A percentile compares a stretch with the other conserved stretches of the same genome.
Conservation (phyloP, 2,113 vertebrate genomes). For the Heteronetta atricapilla region DNA sequence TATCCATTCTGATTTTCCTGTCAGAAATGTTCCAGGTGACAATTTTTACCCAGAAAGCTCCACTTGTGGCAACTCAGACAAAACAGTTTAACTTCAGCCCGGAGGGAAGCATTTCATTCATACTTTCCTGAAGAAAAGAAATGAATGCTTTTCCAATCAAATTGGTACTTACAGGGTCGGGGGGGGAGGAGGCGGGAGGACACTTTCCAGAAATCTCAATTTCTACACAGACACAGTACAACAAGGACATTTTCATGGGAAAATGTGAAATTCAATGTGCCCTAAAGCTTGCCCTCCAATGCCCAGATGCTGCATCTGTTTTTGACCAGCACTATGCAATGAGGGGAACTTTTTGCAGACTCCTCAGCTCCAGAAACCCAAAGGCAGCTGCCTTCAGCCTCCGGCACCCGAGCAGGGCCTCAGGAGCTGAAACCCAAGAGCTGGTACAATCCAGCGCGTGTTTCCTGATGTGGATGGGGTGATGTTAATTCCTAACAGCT, state of each 20-base stretch:
- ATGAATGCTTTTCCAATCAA: background rate
- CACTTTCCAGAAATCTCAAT: background rate
- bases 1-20: conserved; percentile 42
- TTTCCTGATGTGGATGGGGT: background rate
- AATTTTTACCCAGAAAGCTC: conserved; percentile 45
- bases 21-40: conserved; percentile 49
- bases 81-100: conserved; percentile 25
- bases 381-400: background rate
- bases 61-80: conserved; percentile 14
- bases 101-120: background rate
- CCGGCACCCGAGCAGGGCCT: background rate
- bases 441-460: background rate
- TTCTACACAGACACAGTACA: background rate
- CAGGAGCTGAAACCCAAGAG: background rate
- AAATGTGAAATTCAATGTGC: background rate
- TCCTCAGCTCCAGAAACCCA: background rate
- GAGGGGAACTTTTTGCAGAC: background rate
- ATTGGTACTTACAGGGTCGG: background rate
- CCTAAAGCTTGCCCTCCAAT: background rate
- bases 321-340: background rate
- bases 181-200: background rate
- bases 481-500: background rate
- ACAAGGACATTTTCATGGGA: background rate
- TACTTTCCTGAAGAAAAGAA: background rate
- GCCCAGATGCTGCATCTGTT: background rate